Conservation (phyloP, 2,888 invertebrate species). For the Hydropsyche betteni region DNA sequence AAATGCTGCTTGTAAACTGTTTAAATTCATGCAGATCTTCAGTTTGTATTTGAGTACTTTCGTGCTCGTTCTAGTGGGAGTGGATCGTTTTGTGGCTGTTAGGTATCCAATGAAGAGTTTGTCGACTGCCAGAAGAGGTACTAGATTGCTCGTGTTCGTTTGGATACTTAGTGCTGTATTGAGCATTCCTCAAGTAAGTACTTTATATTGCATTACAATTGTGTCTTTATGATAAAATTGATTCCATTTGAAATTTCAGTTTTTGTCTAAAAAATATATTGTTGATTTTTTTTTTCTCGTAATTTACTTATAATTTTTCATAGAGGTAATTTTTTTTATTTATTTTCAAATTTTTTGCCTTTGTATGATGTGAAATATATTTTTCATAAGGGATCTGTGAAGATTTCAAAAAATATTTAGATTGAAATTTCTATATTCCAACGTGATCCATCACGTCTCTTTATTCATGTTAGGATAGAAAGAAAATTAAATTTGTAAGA, state of each 20-base stretch:
- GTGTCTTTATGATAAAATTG: conserved; percentile 33
- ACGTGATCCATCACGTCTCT: no score
- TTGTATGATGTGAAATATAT: no score
- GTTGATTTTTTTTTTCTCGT: no score
- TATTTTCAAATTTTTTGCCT: no score
- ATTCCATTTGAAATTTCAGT: conserved; percentile 37
- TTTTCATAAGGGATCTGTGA: no score
- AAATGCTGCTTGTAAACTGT: conserved; percentile 78
- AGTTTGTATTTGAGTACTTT: conserved; percentile 85
- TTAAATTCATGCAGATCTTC: conserved; percentile 85
- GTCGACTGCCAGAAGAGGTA: conserved; percentile 74
- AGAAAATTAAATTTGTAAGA: no score
- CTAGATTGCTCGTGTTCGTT: conserved; percentile 72
- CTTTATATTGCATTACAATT: conserved; percentile 27
- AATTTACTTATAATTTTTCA: no score
- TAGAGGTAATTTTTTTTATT: no score
- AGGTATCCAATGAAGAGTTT: conserved; percentile 80
- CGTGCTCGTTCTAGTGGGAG: conserved; percentile 81
- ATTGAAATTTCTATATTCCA: no score
- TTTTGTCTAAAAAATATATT: conserved; percentile 2
- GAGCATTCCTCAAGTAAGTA: conserved; percentile 82
- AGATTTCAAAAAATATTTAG: no score
- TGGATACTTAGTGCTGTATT: conserved; percentile 79
- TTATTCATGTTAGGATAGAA: no score
- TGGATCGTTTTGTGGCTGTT: conserved; percentile 83